Percentiles rank a stretch among this genome's conserved stretches.
These are phyloP conservation scores for Fringilla coelebs DNA, from an alignment of 2,797 vertebrate genomes.

Conservation along the genomic window DNA sequence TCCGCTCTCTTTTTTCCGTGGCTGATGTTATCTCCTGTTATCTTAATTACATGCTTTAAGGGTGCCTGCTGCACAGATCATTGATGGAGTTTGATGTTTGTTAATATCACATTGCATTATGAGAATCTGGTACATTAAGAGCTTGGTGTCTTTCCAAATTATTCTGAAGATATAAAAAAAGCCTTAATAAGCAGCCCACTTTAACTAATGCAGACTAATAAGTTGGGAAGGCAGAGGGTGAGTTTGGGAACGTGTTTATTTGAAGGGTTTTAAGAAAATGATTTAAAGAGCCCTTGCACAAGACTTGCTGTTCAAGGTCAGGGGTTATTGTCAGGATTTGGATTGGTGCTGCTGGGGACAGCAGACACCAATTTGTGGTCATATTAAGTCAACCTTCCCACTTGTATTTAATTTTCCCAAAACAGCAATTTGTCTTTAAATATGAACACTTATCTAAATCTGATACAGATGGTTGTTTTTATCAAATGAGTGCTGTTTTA, in stretches of 20 bases:
- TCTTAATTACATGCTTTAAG: constrained; percentile 72
- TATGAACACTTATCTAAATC: constrained; percentile 66
- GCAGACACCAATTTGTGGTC: constrained; percentile 25
- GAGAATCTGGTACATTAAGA: constrained; percentile 65
- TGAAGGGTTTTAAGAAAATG: not conserved
- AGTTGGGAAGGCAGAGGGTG: not conserved
- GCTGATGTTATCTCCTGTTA: constrained; percentile 62
- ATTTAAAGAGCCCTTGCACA: not conserved
- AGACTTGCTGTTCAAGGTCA: constrained; percentile 1
- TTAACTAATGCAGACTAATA: constrained; percentile 25
- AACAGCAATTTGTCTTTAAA: constrained; percentile 54
- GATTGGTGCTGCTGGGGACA: not conserved
- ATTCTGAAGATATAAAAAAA: constrained; percentile 46
- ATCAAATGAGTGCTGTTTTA: constrained; percentile 71
- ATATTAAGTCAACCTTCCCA: not conserved
- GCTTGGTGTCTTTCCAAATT: constrained; percentile 62
- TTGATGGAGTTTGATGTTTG: constrained; percentile 72
- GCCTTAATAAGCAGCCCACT: constrained; percentile 41
- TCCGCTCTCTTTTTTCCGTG: not conserved
- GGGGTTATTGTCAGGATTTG: constrained; percentile 1
- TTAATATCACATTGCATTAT: constrained; percentile 56
- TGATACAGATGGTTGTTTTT: constrained; percentile 75
- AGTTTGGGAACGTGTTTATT: not conserved
- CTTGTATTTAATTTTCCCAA: constrained; percentile 58
- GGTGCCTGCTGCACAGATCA: constrained; percentile 56